These are phyloP conservation scores for Coranthus polyacanthus DNA, from an alignment of 2,797 vertebrate species.

Conservation along the genomic window DNA sequence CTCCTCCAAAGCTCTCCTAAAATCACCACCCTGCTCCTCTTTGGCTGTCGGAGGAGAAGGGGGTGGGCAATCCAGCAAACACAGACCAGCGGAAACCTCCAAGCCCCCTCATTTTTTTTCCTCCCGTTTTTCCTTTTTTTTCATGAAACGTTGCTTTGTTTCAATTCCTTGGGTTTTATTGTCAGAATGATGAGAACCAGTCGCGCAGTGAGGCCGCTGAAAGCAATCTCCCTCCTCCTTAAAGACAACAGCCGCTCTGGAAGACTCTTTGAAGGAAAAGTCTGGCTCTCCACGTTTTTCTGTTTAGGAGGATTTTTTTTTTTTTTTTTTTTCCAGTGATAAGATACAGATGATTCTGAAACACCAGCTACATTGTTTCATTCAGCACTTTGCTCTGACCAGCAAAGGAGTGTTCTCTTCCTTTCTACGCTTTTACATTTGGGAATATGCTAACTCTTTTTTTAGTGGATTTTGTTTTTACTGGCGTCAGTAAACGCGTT, in stretches of 20 bases:
- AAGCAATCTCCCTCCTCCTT: conserved; percentile 68
- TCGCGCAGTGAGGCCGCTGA: conserved; percentile 67
- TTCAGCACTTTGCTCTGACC: conserved; percentile 39
- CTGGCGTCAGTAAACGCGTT: background rate
- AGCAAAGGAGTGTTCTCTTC: background rate
- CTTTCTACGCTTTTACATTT: background rate
- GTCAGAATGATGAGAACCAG: conserved; percentile 88
- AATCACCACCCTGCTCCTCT: conserved; percentile 59
- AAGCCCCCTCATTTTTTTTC: conserved; percentile 43
- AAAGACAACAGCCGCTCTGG: conserved; percentile 77
- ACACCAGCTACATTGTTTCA: conserved; percentile 76
- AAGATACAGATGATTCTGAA: conserved; percentile 85
- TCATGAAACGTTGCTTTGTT: conserved; percentile 81
- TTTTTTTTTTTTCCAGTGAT: conserved; percentile 71
- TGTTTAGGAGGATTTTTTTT: conserved; percentile 78
- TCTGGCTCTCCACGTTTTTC: conserved; percentile 81
- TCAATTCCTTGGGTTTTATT: conserved; percentile 85
- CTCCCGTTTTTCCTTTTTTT: conserved; percentile 17
- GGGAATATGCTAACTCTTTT: background rate
- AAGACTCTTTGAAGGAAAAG: conserved; percentile 79
- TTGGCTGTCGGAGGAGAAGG: conserved; percentile 49
- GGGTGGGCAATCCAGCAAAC: conserved; percentile 48
- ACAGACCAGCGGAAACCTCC: conserved; percentile 73
- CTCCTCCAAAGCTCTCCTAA: conserved; percentile 59
- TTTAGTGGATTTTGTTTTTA: conserved; percentile 6